Evolutionary conservation across 2,113 vertebrate species (phyloP), one percentile per base, ranked within the genome.

Genomic region (Silurus asotus): DNA sequence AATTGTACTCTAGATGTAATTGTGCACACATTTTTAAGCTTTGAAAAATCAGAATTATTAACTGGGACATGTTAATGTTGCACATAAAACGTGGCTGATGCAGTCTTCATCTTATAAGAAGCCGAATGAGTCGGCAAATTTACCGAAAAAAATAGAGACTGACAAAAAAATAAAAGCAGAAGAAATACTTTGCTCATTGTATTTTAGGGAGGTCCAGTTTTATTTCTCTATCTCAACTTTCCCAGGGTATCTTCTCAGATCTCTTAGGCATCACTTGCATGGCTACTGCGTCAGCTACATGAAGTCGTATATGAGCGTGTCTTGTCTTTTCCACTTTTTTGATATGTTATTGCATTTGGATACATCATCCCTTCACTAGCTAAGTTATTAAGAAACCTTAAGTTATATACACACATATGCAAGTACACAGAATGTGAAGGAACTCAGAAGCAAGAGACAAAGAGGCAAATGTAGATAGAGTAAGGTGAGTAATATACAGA

Each of bases 341-440:
- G 48, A 37, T 37, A 37, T 75, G 53, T n/a, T 64, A 74, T 81
- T 82, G 20, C 59, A 74, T 20, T 25, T 53, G 45, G 67, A 88
- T 84, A 84, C 75, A 25, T 82, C 23, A 3, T 15, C 75, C 65
- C 64, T 67, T 19, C 62, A 58, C 48, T 80, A 56, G 10, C 28
- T 55, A 80, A 53, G 14, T 48, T 72, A 51, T 67, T 17, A 76
- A 80, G 37, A 15, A 76, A 79, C 76, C n/a, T 45, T 45, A 45
- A 19, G 49, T 10, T n/a, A 81, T 0, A 82, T 62, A 13, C 51
- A 76, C 55, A 91, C 89, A 89, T 89, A 78, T 37, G n/a, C 55
- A 58, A 5, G 15, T 28, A 81, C 28, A 25, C 28, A 10, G 8
- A 45, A 8, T 25, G 56, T 28, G 15, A 77, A 11, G 1, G 10